Percentiles rank a stretch among this genome's conserved stretches.
phyloP scores from a whole-genome alignment of 2,888 invertebrate genomes.

The Apamea epomidion region DNA sequence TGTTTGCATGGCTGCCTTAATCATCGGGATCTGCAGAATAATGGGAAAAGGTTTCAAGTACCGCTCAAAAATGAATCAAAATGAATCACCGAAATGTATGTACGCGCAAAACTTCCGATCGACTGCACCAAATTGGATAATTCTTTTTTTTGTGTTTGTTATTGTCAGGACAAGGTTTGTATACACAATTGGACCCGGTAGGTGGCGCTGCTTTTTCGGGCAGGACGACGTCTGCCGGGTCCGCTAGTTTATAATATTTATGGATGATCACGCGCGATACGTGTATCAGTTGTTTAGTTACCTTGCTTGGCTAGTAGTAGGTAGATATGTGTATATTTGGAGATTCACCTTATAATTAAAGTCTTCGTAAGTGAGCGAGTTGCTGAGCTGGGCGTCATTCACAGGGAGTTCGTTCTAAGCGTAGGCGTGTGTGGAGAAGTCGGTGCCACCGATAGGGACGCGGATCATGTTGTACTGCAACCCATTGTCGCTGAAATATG shows the following conservation, averaged over 20 bases:
- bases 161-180: no score
- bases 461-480: slow-evolving; percentile 94
- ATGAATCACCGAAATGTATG: no score
- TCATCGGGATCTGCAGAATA: slow-evolving; percentile 84
- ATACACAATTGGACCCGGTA: no score
- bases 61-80: neutral
- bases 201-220: no score
- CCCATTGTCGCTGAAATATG: slow-evolving; percentile 93
- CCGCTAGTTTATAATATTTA: no score
- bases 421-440: slow-evolving; percentile 95
- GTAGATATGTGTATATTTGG: neutral
- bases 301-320: neutral
- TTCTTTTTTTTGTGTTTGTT: no score
- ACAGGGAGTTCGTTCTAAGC: slow-evolving; percentile 92
- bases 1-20: slow-evolving; percentile 79
- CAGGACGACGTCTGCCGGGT: no score
- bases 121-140: no score
- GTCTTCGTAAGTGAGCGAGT: slow-evolving; percentile 92
- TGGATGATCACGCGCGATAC: no score
- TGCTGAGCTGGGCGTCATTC: slow-evolving; percentile 89
- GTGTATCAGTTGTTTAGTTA: neutral
- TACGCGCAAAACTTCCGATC: no score
- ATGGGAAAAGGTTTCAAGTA: neutral
- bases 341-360: slow-evolving; percentile 91
- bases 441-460: slow-evolving; percentile 93